Conservation (phyloP, 2,888 invertebrate species). For the Catocala sponsa region DNA sequence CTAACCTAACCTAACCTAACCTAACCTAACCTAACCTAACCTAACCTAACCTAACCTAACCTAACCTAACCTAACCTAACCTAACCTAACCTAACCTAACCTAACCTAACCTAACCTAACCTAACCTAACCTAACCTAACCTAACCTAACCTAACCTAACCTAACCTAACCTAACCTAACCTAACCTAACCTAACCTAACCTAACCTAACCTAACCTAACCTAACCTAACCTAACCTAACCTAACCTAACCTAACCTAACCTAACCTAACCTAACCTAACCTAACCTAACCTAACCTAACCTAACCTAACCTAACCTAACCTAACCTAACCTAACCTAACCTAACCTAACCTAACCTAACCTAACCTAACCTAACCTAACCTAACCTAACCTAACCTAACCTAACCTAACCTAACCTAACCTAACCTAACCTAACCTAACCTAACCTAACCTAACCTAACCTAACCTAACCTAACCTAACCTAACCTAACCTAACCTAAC, state of each 20-base stretch:
- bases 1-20: slow-evolving; percentile 4
- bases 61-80: slow-evolving; percentile 4
- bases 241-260: slow-evolving; percentile 4
- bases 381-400: too few species aligned
- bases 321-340: slow-evolving; percentile 4
- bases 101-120: slow-evolving; percentile 4
- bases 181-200: slow-evolving; percentile 4
- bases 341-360: slow-evolving; percentile 1
- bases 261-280: slow-evolving; percentile 4
- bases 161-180: slow-evolving; percentile 4
- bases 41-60: slow-evolving; percentile 4
- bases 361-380: slow-evolving; percentile 1
- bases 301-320: slow-evolving; percentile 4
- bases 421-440: too few species aligned
- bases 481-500: too few species aligned
- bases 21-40: slow-evolving; percentile 4
- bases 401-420: too few species aligned
- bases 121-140: slow-evolving; percentile 4
- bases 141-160: slow-evolving; percentile 4
- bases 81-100: slow-evolving; percentile 4
- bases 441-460: too few species aligned
- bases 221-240: slow-evolving; percentile 4
- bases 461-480: too few species aligned
- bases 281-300: slow-evolving; percentile 4
- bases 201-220: slow-evolving; percentile 4